Base-by-base conservation (phyloP, 2,888 invertebrate genomes). In the Micropterix aruncella region DNA sequence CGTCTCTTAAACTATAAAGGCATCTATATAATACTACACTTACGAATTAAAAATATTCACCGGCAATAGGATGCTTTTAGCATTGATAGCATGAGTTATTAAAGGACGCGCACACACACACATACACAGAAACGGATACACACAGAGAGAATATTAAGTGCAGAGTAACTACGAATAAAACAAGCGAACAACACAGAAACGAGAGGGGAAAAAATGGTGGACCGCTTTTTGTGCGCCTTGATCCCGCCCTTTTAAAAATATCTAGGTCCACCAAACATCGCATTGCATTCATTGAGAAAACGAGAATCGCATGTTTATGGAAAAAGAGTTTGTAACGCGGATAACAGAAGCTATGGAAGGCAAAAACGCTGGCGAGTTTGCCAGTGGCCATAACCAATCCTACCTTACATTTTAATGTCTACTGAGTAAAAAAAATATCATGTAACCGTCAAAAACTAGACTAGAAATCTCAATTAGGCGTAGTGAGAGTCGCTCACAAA, bases 1-100 rank as follows among this genome's bases (percentile, higher is more conserved):
- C 27, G 12, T 27, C 27, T 27, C 12, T 27, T 27, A 7, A 27
- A 27, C 27, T 27, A 27, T 27, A 27, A 27, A 27, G 27, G 27
- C 27, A 27, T 27, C 27, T 27, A 27, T 27, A 27, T 16, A 44
- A 16, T 27, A 43, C 37, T 16, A 16, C n/a, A 15, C 36, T 43
- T 38, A 17, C 18, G 38, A 38, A 37, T 38, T 17, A 45, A 44
- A 19, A 27, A 27, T 7, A 27, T 5, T 27, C 27, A 27, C 12
- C n/a, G 27, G 27, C 27, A 27, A 27, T 27, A 27, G 5, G 12
- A 7, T 27, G 27, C 27, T 27, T 7, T 27, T 27, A 27, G 27
- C 27, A 27, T 27, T 27, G 12, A 27, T 27, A 27, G 12, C 12
- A 27, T 7, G 12, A 27, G 27, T 27, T 27, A 27, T 27, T 27